These are phyloP conservation scores for Lerista edwardsae DNA, from an alignment of 2,797 vertebrate species.

Conservation along the genomic window DNA sequence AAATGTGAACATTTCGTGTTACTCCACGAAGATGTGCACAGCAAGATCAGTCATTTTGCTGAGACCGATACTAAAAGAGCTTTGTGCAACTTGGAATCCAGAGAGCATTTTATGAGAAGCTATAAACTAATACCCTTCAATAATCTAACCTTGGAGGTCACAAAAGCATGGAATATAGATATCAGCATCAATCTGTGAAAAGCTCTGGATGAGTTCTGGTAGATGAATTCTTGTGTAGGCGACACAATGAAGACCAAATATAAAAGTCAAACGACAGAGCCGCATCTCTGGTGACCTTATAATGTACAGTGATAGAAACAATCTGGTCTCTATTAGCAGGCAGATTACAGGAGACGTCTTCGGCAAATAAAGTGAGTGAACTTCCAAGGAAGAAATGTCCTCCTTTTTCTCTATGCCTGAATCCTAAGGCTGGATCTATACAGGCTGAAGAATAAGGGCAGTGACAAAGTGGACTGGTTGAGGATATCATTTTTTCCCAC, in stretches of 20 bases:
- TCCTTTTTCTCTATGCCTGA: background rate
- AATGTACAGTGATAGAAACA: constrained; percentile 22
- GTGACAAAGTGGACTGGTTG: background rate
- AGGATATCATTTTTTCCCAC: too few species aligned
- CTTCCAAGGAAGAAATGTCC: background rate
- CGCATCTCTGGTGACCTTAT: background rate
- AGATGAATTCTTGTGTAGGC: background rate
- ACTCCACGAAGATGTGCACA: constrained; percentile 33
- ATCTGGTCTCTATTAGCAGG: background rate
- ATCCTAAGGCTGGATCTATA: background rate
- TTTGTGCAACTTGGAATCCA: constrained; percentile 33
- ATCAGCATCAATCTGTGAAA: constrained; percentile 15
- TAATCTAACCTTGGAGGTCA: constrained; percentile 16
- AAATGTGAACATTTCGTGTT: constrained; percentile 32
- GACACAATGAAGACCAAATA: background rate
- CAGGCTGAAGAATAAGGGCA: background rate
- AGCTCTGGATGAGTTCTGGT: constrained; percentile 8
- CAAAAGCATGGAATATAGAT: constrained; percentile 38
- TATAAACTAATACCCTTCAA: constrained; percentile 35
- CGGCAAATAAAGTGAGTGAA: background rate
- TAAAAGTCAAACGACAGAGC: constrained; percentile 10
- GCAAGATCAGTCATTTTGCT: constrained; percentile 34
- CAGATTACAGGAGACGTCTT: background rate
- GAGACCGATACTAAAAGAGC: constrained; percentile 42
- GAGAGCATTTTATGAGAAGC: constrained; percentile 23